Percentiles rank a stretch among this genome's conserved stretches.
These are phyloP conservation scores for Gymnoscelis rufifasciata DNA, from an alignment of 2,888 invertebrate genomes.

Conservation along the genomic window DNA sequence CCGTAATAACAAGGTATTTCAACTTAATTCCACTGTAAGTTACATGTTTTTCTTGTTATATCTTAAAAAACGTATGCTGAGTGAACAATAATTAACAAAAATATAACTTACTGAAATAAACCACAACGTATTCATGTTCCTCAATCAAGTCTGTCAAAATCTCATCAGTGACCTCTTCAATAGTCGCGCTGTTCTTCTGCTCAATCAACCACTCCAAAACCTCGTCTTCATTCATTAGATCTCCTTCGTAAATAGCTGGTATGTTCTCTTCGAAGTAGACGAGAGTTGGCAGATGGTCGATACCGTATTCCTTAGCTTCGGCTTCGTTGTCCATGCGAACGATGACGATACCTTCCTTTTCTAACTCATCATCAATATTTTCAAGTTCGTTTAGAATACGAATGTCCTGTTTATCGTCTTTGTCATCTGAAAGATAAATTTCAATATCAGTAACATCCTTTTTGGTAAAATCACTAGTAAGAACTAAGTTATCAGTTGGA, in stretches of 20 bases:
- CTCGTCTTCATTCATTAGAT: slow-evolving; percentile 94
- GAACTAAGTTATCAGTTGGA: background rate
- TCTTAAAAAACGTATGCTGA: no score
- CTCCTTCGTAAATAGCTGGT: slow-evolving; percentile 94
- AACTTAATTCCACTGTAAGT: no score
- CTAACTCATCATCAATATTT: slow-evolving; percentile 94
- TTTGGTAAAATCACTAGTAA: background rate
- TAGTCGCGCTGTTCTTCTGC: slow-evolving; percentile 93
- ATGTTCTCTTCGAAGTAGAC: slow-evolving; percentile 95
- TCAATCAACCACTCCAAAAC: slow-evolving; percentile 93
- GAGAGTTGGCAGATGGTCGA: slow-evolving; percentile 90
- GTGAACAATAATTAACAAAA: no score
- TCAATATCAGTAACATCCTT: background rate
- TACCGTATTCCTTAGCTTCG: slow-evolving; percentile 94
- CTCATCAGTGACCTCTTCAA: slow-evolving; percentile 96
- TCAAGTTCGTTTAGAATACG: slow-evolving; percentile 92
- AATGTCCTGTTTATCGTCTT: slow-evolving; percentile 93
- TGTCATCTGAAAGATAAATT: slow-evolving; percentile 83
- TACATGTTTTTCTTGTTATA: no score
- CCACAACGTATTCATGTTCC: slow-evolving; percentile 95
- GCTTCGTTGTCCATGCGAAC: slow-evolving; percentile 93
- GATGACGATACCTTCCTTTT: slow-evolving; percentile 93
- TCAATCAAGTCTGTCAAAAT: slow-evolving; percentile 90
- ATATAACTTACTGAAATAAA: slow-evolving; percentile 88
- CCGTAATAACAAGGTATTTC: no score